phyloP scores from a whole-genome alignment of 35 echinoderm and acorn worm species.

The Anneissia japonica region DNA sequence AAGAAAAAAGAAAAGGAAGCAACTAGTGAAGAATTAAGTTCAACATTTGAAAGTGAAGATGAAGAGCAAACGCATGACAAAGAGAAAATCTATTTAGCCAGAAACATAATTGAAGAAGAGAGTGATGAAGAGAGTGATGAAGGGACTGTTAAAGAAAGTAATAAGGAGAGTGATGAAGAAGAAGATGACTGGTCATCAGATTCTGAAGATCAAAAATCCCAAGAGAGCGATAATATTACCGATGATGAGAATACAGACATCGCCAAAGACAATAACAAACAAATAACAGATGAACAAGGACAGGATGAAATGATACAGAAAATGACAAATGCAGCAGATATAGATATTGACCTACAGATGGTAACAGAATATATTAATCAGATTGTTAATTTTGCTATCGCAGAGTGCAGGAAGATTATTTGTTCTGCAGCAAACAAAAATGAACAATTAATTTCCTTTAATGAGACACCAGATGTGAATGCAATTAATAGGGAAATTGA shows the following conservation, averaged over 20 bases:
- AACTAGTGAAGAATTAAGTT: not conserved
- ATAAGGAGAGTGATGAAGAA: not conserved
- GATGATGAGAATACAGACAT: not conserved
- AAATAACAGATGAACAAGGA: not conserved
- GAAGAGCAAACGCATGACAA: not conserved
- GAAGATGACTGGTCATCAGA: not conserved
- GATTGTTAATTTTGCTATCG: not conserved
- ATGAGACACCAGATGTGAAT: too few relatives aligned
- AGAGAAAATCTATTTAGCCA: not conserved
- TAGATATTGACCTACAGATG: not conserved
- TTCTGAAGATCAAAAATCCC: not conserved
- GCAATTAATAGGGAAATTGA: too few relatives aligned
- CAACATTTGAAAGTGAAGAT: not conserved
- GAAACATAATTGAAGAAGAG: not conserved
- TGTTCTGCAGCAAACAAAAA: not conserved
- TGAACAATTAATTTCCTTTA: too few relatives aligned
- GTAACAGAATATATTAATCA: not conserved
- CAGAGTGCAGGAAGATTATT: not conserved
- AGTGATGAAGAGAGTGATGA: not conserved
- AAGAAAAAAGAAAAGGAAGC: not conserved
- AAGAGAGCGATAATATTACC: not conserved
- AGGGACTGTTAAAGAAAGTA: not conserved
- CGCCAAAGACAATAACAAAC: not conserved
- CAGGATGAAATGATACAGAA: too few relatives aligned
- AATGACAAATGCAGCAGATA: too few relatives aligned